phyloP scores from a whole-genome alignment of 1,140 invertebrate species.

The Drosophila dunni region DNA sequence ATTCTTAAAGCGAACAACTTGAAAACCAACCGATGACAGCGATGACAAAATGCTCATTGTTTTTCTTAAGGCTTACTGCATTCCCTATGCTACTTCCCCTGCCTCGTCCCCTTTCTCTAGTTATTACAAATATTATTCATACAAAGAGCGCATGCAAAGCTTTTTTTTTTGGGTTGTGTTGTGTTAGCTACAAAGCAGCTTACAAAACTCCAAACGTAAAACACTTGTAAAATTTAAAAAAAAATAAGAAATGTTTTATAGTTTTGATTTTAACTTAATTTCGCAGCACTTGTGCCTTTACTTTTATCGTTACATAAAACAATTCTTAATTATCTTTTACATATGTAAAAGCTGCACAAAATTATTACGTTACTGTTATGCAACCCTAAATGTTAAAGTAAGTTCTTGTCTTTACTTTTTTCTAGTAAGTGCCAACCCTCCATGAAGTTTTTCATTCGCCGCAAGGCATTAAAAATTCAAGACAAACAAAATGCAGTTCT shows the following conservation, averaged over 20 bases:
- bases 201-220: slow-evolving; percentile 14
- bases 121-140: slow-evolving; percentile 73
- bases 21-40: slow-evolving; percentile 66
- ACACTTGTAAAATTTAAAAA: slow-evolving; percentile 10
- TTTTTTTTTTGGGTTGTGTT: background rate
- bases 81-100: background rate
- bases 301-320: no score
- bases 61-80: slow-evolving; percentile 64
- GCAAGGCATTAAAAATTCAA: slow-evolving; percentile 47
- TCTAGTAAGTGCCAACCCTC: background rate
- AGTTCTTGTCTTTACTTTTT: slow-evolving; percentile 7
- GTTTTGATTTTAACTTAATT: no score
- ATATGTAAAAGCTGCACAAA: no score
- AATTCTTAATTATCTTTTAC: no score
- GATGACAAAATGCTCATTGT: slow-evolving; percentile 52
- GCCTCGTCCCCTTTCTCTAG: slow-evolving; percentile 35
- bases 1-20: slow-evolving; percentile 57
- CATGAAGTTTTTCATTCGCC: slow-evolving; percentile 18
- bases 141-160: slow-evolving; percentile 39
- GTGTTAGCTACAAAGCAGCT: slow-evolving; percentile 9
- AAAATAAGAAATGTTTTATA: background rate
- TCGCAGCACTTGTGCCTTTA: no score
- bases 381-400: no score
- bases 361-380: no score
- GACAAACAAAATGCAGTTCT: slow-evolving; percentile 34